Percentiles rank a stretch among this genome's conserved stretches.
These are phyloP conservation scores for Xerus rutilus DNA, from an alignment of 2,797 vertebrate genomes.

Conservation along the genomic window DNA sequence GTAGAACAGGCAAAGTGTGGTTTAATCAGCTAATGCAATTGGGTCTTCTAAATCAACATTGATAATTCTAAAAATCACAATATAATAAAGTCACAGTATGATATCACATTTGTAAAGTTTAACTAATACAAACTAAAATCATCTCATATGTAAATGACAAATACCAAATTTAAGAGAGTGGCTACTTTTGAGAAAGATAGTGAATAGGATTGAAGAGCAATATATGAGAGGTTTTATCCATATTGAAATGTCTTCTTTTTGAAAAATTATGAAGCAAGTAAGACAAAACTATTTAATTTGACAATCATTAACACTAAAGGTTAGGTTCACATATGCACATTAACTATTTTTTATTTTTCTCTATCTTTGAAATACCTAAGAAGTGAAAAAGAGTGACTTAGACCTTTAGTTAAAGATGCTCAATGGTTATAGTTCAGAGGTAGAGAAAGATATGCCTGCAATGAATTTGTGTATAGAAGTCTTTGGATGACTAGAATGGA, in stretches of 20 bases:
- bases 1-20: neutral
- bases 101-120: neutral
- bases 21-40: neutral
- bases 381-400: neutral
- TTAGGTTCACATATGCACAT: neutral
- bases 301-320: neutral
- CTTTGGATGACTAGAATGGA: slow-evolving; percentile 32
- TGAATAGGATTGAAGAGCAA: neutral
- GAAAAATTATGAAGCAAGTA: neutral
- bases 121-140: neutral
- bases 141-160: neutral
- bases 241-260: slow-evolving; percentile 28
- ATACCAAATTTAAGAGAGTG: slow-evolving; percentile 9
- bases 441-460: neutral
- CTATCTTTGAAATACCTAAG: slow-evolving; percentile 19
- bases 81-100: neutral
- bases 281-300: slow-evolving; percentile 29
- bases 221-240: neutral
- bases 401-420: neutral
- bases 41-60: neutral
- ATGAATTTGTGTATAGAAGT: neutral
- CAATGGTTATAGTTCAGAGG: neutral
- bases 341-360: neutral
- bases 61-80: neutral
- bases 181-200: neutral